These are phyloP conservation scores for Octopus bimaculoides DNA, from an alignment of 1,140 invertebrate species.

Conservation along the genomic window DNA sequence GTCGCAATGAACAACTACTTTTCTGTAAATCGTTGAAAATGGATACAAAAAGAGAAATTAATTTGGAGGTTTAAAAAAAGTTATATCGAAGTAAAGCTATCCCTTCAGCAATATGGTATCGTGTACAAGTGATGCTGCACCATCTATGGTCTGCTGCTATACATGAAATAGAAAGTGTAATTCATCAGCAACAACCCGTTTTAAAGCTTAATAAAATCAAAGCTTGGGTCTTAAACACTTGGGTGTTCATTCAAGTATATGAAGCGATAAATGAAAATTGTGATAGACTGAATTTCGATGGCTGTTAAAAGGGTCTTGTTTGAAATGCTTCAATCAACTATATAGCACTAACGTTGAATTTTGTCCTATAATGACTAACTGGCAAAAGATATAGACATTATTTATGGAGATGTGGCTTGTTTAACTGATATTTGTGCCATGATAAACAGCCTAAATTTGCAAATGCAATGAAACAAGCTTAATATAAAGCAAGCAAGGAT, in stretches of 20 bases:
- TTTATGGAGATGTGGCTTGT: slow-evolving; percentile 1
- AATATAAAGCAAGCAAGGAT: background rate
- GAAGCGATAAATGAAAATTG: background rate
- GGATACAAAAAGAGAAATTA: slow-evolving; percentile 5
- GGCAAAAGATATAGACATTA: background rate
- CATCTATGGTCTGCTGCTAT: slow-evolving; percentile 1
- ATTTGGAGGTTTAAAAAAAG: background rate
- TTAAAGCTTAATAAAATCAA: background rate
- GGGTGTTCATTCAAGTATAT: background rate
- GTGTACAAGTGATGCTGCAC: background rate
- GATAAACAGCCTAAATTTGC: slow-evolving; percentile 7
- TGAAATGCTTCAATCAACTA: background rate
- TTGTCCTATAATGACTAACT: background rate
- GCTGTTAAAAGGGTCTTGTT: background rate
- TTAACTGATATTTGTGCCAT: background rate
- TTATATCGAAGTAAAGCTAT: background rate
- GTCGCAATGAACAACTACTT: background rate
- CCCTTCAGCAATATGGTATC: slow-evolving; percentile 1
- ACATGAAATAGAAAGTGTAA: background rate
- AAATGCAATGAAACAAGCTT: background rate
- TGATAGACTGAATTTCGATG: slow-evolving; percentile 1
- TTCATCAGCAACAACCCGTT: background rate
- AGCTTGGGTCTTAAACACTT: background rate
- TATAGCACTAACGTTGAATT: slow-evolving; percentile 5
- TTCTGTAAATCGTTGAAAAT: slow-evolving; percentile 5